Evolutionary conservation across 2,113 vertebrate genomes (phyloP), one percentile per base, ranked within the genome.

Genomic region (Albula glossodonta): DNA sequence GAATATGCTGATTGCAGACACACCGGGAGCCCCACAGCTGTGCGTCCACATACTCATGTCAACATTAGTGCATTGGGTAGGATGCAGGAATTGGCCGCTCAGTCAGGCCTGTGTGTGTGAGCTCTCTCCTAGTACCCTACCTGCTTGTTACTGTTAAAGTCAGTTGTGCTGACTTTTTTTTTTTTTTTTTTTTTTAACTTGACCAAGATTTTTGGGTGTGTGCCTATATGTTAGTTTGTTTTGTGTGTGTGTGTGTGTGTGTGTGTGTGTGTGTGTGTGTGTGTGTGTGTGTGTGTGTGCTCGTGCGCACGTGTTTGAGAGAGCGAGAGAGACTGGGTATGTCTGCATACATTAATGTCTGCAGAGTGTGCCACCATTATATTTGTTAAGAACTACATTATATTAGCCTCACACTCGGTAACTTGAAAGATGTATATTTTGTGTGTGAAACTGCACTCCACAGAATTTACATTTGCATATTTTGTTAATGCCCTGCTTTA

Each of bases 281-380:
- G 70, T 19, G 41, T 84, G 63, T 89, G 41, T 89, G 52, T 80
- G 52, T 85, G 60, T 83, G 83, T 83, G 60, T 84, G 41, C 31
- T 17, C 74, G 4, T 74, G 60, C 63, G 6, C 80, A 77, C 19
- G 10, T 84, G 53, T 80, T 82, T 87, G 5, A 56, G 52, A 51
- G 74, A 84, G 48, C 41, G 25, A 82, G 9, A 80, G 49, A 84
- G 81, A 88, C 6, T 81, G 85, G 83, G 89, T 88, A 87, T 83
- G 56, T 66, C 31, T 41, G 31, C 31, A 41, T 41, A 41, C 31
- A 41, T 41, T 41, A 41, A 41, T 41, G 31, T 41, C 31, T 41
- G 31, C 31, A 41, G 31, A 41, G 1, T 78, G 85, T 89, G 84
- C n/a, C n/a, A 56, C 80, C 70, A n/a, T 9, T n/a, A 17, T 50